Base-by-base conservation (phyloP, 2,797 vertebrate species). In the Chiroxiphia lanceolata region DNA sequence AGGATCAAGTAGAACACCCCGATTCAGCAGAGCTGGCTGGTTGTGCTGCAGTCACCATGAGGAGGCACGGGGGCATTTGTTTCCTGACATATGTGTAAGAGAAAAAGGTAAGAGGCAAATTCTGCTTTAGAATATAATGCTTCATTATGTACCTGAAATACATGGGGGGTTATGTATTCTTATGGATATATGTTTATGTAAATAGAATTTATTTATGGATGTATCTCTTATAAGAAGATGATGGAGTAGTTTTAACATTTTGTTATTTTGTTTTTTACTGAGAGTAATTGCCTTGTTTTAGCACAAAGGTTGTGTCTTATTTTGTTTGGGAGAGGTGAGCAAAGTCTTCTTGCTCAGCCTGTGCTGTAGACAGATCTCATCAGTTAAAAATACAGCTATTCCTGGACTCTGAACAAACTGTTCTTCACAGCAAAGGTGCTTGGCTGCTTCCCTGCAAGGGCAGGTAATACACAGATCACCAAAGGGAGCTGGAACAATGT, bases 71-170 rank as follows among this genome's bases (percentile, higher is more conserved):
- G 95, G 93, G 95, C 80, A 89, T 90, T 91, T 17, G 26, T 96
- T 97, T 95, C 94, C 93, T 97, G 96, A 94, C 96, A 90, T 70
- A 33, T 95, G 74, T 96, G 8, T 98, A 95, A 96, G 59, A 94
- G 74, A 80, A 96, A 97, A 97, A 98, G 97, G 98, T 98, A 98
- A 96, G 96, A 94, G 87, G 56, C 80, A 87, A 90, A 60, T 93
- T 86, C 79, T 93, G 69, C 65, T 95, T 71, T 51, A 83, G 72
- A 83, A 45, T 60, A 14, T 34, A n/a, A 51, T 65, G 51, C 50
- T 79, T 87, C 45, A 77, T 36, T 90, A 20, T 86, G 22, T 42
- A 47, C 27, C 60, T 92, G 56, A 60, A 83, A 64, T 93, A 48
- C 23, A 54, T 44, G 17, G 44, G 50, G 60, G 4, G 47, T 83